Conservation (phyloP, 2,888 invertebrate genomes). For the Coenonympha arcania region DNA sequence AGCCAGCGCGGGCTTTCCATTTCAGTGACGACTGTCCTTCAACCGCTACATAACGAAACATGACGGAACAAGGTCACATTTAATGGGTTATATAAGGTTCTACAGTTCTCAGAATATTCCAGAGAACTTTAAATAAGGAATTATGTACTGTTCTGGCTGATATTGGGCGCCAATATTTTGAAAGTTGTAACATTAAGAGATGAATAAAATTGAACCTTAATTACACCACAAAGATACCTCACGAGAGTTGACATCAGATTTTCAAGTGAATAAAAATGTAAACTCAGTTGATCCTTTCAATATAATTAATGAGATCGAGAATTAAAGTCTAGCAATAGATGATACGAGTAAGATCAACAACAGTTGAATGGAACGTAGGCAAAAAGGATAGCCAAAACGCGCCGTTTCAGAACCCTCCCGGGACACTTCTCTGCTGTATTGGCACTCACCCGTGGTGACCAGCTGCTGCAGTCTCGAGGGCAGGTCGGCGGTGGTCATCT, state of each 20-base stretch:
- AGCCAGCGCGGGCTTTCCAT: background rate
- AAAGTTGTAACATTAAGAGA: too few relatives aligned
- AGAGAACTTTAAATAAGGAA: too few relatives aligned
- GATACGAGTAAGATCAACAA: too few relatives aligned
- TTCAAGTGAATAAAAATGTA: too few relatives aligned
- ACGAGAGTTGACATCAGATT: too few relatives aligned
- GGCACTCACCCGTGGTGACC: conserved; percentile 74
- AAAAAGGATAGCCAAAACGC: conserved; percentile 84
- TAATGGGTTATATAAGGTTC: background rate
- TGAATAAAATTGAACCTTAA: too few relatives aligned
- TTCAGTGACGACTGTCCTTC: conserved; percentile 38
- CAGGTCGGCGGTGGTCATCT: conserved; percentile 83
- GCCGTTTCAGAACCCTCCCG: conserved; percentile 89
- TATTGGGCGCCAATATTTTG: too few relatives aligned
- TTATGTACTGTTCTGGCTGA: too few relatives aligned
- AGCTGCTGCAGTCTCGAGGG: conserved; percentile 83
- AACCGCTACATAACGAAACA: conserved; percentile 3
- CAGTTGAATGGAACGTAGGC: conserved; percentile 63
- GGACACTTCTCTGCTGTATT: conserved; percentile 74
- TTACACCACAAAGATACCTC: too few relatives aligned
- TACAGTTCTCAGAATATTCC: background rate
- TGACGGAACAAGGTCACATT: background rate
- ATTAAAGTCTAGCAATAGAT: too few relatives aligned
- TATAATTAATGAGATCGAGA: too few relatives aligned
- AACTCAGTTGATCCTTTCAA: too few relatives aligned